phyloP scores from a whole-genome alignment of 2,888 invertebrate genomes.

The Sipha maydis region DNA sequence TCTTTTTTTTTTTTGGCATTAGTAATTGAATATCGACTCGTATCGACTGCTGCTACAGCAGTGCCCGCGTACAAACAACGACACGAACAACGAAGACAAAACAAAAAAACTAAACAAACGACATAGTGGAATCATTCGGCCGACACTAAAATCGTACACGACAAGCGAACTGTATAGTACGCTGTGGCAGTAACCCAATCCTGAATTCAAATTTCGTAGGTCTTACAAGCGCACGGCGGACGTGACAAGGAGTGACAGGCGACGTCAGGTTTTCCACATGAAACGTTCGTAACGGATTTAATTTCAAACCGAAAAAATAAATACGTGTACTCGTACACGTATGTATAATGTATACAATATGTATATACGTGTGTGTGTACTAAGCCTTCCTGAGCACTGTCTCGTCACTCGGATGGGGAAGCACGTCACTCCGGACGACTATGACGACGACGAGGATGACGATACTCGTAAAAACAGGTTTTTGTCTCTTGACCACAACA shows the following conservation, averaged over 20 bases:
- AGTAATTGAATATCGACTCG: background rate
- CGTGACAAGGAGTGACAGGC: slow-evolving; percentile 59
- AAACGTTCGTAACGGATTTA: slow-evolving; percentile 55
- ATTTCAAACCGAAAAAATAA: slow-evolving; percentile 57
- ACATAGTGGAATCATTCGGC: slow-evolving; percentile 5
- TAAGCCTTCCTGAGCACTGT: slow-evolving; percentile 37
- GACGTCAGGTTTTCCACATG: slow-evolving; percentile 55
- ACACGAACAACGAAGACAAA: background rate
- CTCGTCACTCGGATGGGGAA: slow-evolving; percentile 47
- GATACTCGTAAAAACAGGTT: slow-evolving; percentile 47
- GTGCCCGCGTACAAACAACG: background rate
- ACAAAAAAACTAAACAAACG: slow-evolving; percentile 21
- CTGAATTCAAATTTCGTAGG: slow-evolving; percentile 48
- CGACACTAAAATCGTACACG: slow-evolving; percentile 46
- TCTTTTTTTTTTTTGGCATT: background rate
- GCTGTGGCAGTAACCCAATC: slow-evolving; percentile 46
- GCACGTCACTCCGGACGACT: slow-evolving; percentile 39
- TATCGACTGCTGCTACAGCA: background rate
- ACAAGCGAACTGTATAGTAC: background rate
- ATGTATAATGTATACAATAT: background rate
- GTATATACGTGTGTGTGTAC: background rate
- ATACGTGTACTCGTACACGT: too few species aligned
- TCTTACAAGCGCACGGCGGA: slow-evolving; percentile 1
- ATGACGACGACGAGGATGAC: background rate
- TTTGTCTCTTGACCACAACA: slow-evolving; percentile 43